Evolutionary conservation across 2,797 vertebrate genomes (phyloP).

Genomic region (Falco novaeseelandiae): DNA sequence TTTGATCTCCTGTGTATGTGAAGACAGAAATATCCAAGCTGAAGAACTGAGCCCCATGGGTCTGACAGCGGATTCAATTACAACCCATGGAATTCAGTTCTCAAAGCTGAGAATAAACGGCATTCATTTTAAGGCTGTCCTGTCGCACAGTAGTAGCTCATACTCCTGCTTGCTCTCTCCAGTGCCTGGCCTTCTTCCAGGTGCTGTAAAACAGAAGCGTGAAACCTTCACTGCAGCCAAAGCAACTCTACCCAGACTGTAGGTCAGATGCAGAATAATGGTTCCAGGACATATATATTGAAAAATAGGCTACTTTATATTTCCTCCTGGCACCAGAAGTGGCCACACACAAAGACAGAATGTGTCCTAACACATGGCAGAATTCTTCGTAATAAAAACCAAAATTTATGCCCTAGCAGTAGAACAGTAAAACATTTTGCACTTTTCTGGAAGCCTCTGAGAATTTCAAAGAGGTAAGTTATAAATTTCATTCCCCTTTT

Average conservation of each 20-base stretch:
- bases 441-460: neutral
- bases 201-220: slow-evolving; percentile 54
- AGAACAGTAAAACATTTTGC: neutral
- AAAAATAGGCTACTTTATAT: neutral
- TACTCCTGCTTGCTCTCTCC: neutral
- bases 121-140: neutral
- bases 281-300: neutral
- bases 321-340: neutral
- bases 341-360: neutral
- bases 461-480: neutral
- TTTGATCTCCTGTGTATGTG: neutral
- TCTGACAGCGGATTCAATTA: slow-evolving; percentile 64
- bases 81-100: slow-evolving; percentile 83
- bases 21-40: slow-evolving; percentile 77
- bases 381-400: neutral
- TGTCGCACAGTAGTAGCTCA: neutral
- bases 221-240: slow-evolving; percentile 3
- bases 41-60: slow-evolving; percentile 79
- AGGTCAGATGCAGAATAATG: neutral
- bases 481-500: neutral
- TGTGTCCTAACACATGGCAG: neutral
- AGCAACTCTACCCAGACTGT: neutral
- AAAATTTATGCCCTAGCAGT: neutral
- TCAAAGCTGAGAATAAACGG: slow-evolving; percentile 77
- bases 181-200: neutral